Evolutionary conservation across 2,888 invertebrate genomes (phyloP).

Genomic region (Dasysyrphus tricinctus): DNA sequence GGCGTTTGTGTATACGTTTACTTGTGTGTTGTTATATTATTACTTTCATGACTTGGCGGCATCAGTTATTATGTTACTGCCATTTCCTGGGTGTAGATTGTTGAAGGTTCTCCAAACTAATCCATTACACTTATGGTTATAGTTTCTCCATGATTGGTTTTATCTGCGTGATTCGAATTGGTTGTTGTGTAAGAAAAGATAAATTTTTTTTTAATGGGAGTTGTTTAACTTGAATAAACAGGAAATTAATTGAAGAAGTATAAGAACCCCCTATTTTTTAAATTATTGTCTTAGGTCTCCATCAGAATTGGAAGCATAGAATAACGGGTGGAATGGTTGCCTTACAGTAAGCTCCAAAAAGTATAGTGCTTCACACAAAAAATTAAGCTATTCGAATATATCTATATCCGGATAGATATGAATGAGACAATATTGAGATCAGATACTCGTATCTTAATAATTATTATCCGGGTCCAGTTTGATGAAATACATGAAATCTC

Average conservation of each 20-base stretch:
- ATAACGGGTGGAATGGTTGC: no score
- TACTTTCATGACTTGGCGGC: constrained; percentile 24
- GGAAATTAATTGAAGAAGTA: background rate
- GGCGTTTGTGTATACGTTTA: background rate
- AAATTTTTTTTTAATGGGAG: constrained; percentile 7
- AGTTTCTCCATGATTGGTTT: background rate
- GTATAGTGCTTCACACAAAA: no score
- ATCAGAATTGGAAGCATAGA: no score
- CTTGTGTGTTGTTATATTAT: background rate
- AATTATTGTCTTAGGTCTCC: no score
- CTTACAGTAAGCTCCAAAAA: no score
- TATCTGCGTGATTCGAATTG: constrained; percentile 47
- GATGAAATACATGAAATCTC: no score
- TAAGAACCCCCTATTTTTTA: no score
- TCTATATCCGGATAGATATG: no score
- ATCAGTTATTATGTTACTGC: constrained; percentile 21
- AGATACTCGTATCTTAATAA: no score
- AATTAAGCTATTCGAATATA: no score
- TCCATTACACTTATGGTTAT: constrained; percentile 44
- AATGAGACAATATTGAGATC: no score
- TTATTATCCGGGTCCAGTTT: no score
- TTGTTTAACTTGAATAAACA: background rate
- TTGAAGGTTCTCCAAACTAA: constrained; percentile 34
- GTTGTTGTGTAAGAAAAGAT: constrained; percentile 6
- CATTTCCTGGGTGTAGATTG: background rate